Conservation (phyloP, 2,113 vertebrate genomes). For the Pungitius pungitius region DNA sequence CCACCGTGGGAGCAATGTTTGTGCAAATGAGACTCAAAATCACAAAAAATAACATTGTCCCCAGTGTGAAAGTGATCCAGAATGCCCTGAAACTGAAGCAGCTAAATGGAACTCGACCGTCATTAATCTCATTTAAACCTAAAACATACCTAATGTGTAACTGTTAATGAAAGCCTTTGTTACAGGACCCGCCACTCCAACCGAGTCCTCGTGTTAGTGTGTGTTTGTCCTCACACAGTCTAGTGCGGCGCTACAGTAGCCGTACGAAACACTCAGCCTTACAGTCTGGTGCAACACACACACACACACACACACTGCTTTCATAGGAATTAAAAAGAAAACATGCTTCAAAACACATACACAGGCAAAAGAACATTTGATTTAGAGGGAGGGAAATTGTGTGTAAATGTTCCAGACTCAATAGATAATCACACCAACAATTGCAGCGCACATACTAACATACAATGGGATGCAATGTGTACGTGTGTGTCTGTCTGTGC, state of each 20-base stretch:
- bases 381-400: constrained; percentile 11
- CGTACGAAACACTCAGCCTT: constrained; percentile 3
- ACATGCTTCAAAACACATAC: background rate
- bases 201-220: background rate
- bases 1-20: constrained; percentile 1
- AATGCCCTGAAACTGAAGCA: background rate
- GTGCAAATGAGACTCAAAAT: background rate
- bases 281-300: background rate
- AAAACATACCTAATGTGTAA: background rate
- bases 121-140: background rate
- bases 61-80: background rate
- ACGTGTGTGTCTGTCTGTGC: background rate
- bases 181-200: background rate
- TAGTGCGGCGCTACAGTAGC: background rate
- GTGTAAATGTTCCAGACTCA: constrained; percentile 18
- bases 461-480: background rate
- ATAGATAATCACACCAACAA: constrained; percentile 31
- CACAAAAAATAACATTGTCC: background rate
- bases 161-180: constrained; percentile 2
- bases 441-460: constrained; percentile 24
- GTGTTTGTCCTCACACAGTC: constrained; percentile 12
- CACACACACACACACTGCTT: background rate
- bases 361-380: constrained; percentile 1
- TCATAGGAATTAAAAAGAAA: constrained; percentile 2
- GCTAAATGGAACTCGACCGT: background rate